Evolutionary conservation across 1,140 invertebrate genomes (phyloP), one percentile per base, ranked within the genome.

Genomic region (Panulirus ornatus): DNA sequence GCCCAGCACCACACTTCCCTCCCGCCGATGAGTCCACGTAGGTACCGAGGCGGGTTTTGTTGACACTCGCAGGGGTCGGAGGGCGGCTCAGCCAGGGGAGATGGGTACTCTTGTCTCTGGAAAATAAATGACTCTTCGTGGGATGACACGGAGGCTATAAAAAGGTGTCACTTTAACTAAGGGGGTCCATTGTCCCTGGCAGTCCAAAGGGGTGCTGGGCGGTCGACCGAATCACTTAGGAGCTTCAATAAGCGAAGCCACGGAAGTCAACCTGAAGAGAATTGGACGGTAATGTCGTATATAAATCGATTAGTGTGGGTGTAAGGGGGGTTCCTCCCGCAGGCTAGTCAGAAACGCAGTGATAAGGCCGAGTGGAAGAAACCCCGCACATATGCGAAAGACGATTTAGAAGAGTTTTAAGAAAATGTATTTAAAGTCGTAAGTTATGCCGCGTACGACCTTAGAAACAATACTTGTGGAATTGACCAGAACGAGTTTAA

Each of bases 61-160:
- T 66, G 58, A 66, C 58, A 66, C 58, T 66, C 8, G 58, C 58
- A 66, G 58, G 58, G 58, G n/a, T 66, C 8, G 58, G n/a, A 66
- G 58, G 58, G 58, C n/a, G n/a, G 51, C 51, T 54, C 22, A 54
- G 51, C 51, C 6, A 14, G 51, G n/a, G n/a, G 6, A 27, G 58
- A 66, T 66, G 58, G 58, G 27, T 27, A 0, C 58, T 66, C 58
- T 66, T 66, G n/a, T 66, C 58, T 66, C 14, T 5, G n/a, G 58
- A 5, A 66, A 27, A 66, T 66, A 27, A 66, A 66, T 66, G 58
- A 66, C 58, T 27, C 22, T 66, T 5, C n/a, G n/a, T 6, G 58
- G n/a, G 58, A 66, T 6, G 2, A 22, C 27, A 27, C 30, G n/a
- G 58, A 66, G 14, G n/a, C 0, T 66, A 19, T 14, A 27, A 66